phyloP scores from a whole-genome alignment of 2,888 invertebrate species.

The Prenolepis imparis region DNA sequence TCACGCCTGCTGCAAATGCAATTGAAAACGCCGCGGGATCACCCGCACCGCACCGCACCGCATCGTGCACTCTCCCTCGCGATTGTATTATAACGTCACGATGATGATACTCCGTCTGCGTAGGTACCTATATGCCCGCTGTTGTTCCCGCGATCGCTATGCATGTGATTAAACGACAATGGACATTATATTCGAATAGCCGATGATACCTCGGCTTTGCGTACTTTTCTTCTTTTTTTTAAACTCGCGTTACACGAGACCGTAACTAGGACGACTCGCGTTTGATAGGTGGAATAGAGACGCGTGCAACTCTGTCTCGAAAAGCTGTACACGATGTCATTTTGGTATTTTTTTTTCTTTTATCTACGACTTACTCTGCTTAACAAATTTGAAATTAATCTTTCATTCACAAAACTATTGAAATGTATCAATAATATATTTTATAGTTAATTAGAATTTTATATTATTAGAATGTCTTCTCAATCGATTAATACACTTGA shows the following conservation, averaged over 20 bases:
- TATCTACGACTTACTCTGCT: not conserved
- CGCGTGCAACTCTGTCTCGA: not conserved
- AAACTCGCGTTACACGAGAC: not conserved
- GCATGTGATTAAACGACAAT: slow-evolving; percentile 40
- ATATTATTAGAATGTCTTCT: not conserved
- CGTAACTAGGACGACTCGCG: slow-evolving; percentile 5
- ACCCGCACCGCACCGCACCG: slow-evolving; percentile 27
- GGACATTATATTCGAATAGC: slow-evolving; percentile 31
- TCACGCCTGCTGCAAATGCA: slow-evolving; percentile 64
- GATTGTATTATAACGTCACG: slow-evolving; percentile 31
- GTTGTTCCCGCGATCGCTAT: slow-evolving; percentile 21
- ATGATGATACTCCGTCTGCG: slow-evolving; percentile 25
- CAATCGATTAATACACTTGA: not conserved
- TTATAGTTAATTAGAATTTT: not conserved
- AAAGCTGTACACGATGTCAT: not conserved
- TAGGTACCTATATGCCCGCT: not conserved
- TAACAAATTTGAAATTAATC: not conserved
- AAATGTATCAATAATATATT: not conserved
- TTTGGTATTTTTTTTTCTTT: not conserved
- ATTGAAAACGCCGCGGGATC: slow-evolving; percentile 65
- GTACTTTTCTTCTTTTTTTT: not conserved
- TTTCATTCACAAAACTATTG: not conserved
- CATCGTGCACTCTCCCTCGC: not conserved
- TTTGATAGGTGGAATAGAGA: not conserved
- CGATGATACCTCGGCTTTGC: slow-evolving; percentile 13